These are phyloP conservation scores for Hydrocynus forskahlii DNA, from an alignment of 2,797 vertebrate species.

Conservation along the genomic window DNA sequence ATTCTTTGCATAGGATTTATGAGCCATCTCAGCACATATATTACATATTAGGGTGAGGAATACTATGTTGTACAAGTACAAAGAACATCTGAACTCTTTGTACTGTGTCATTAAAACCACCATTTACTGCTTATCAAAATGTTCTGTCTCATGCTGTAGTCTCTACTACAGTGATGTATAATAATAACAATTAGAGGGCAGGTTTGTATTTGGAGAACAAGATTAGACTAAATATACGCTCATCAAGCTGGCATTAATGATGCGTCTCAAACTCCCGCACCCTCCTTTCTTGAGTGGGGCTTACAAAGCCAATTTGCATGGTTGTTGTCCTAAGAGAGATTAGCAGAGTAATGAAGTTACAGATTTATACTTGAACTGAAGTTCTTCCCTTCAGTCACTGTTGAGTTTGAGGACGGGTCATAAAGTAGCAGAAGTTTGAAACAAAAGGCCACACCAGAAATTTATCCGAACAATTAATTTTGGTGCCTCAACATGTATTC, in stretches of 20 bases:
- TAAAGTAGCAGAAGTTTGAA: too few relatives aligned
- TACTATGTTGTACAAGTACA: neutral
- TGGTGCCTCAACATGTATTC: too few relatives aligned
- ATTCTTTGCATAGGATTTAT: too few relatives aligned
- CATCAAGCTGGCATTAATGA: slow-evolving; percentile 47
- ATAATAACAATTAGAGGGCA: slow-evolving; percentile 35
- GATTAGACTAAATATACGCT: slow-evolving; percentile 24
- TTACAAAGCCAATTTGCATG: neutral
- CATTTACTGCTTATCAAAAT: neutral
- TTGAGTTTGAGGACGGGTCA: too few relatives aligned
- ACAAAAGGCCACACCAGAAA: too few relatives aligned
- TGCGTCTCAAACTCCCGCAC: slow-evolving; percentile 4
- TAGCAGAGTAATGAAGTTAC: neutral
- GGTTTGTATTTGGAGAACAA: slow-evolving; percentile 28
- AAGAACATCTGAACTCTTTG: neutral
- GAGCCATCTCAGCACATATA: too few relatives aligned
- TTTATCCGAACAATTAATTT: too few relatives aligned
- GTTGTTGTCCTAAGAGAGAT: neutral
- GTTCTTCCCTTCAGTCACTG: neutral
- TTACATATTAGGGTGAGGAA: too few relatives aligned
- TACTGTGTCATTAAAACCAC: slow-evolving; percentile 29
- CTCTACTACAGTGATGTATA: slow-evolving; percentile 6
- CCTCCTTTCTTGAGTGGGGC: slow-evolving; percentile 1
- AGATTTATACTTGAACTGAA: neutral
- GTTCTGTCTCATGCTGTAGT: neutral